phyloP scores from a whole-genome alignment of 2,888 invertebrate genomes.

The Polymixis flavicincta region DNA sequence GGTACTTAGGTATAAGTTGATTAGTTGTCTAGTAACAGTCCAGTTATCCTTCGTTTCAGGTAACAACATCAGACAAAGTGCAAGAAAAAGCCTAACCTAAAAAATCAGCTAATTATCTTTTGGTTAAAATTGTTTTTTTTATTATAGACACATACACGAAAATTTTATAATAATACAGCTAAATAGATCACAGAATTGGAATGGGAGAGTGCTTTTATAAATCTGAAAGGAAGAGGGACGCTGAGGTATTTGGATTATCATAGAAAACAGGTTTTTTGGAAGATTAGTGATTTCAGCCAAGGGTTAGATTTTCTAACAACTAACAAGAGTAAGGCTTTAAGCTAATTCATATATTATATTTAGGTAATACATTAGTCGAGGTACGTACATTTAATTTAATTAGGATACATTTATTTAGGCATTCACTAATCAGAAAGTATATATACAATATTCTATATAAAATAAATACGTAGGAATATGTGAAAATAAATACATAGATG shows the following conservation, averaged over 20 bases:
- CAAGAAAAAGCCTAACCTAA: slow-evolving; percentile 19
- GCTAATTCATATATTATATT: slow-evolving; percentile 37
- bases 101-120: slow-evolving; percentile 44
- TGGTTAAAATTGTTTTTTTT: slow-evolving; percentile 24
- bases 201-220: slow-evolving; percentile 57
- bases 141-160: slow-evolving; percentile 50
- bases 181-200: slow-evolving; percentile 77
- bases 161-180: slow-evolving; percentile 55
- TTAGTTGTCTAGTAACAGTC: not conserved
- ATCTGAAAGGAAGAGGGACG: slow-evolving; percentile 49
- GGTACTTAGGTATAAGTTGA: not conserved
- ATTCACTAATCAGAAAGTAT: slow-evolving; percentile 33
- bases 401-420: slow-evolving; percentile 42
- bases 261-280: slow-evolving; percentile 69
- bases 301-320: slow-evolving; percentile 42
- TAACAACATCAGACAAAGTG: slow-evolving; percentile 4
- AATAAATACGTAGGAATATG: slow-evolving; percentile 20
- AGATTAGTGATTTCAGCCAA: slow-evolving; percentile 44
- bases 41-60: not conserved
- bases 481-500: slow-evolving; percentile 15
- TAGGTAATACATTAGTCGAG: slow-evolving; percentile 13
- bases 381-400: slow-evolving; percentile 43
- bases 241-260: slow-evolving; percentile 69
- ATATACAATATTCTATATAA: slow-evolving; percentile 40
- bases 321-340: slow-evolving; percentile 51